Percentiles rank a stretch among this genome's conserved stretches.
These are phyloP conservation scores for Tenualosa thibaudeaui DNA, from an alignment of 2,797 vertebrate species.

Conservation along the genomic window DNA sequence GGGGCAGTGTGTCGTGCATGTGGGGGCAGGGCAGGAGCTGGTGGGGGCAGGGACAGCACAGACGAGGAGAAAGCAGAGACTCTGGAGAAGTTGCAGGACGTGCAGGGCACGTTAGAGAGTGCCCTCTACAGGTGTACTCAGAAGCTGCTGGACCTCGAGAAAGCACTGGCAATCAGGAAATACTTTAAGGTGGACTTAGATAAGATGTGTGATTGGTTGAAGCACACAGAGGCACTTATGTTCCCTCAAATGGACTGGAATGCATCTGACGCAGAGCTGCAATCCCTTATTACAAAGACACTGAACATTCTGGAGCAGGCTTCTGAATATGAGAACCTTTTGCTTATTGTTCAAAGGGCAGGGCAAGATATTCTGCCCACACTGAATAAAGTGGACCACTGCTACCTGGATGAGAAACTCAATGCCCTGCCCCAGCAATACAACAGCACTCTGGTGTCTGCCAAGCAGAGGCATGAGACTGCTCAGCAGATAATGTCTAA, in stretches of 20 bases:
- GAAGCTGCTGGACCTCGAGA: slow-evolving; percentile 86
- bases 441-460: slow-evolving; percentile 81
- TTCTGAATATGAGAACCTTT: slow-evolving; percentile 91
- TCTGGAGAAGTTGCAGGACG: slow-evolving; percentile 82
- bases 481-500: slow-evolving; percentile 85
- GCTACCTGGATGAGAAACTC: slow-evolving; percentile 92
- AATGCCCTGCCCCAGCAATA: slow-evolving; percentile 90
- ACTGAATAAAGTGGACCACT: slow-evolving; percentile 90
- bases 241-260: slow-evolving; percentile 91
- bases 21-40: slow-evolving; percentile 91
- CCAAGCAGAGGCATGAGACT: slow-evolving; percentile 90
- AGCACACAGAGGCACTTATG: slow-evolving; percentile 86
- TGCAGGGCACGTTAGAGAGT: slow-evolving; percentile 84
- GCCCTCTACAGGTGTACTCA: slow-evolving; percentile 85
- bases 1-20: slow-evolving; percentile 83
- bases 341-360: slow-evolving; percentile 88
- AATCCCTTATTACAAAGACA: slow-evolving; percentile 81
- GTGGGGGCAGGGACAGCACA: slow-evolving; percentile 86
- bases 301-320: slow-evolving; percentile 89
- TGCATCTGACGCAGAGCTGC: slow-evolving; percentile 78
- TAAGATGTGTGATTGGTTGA: slow-evolving; percentile 91
- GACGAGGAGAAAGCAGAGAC: slow-evolving; percentile 90
- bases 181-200: slow-evolving; percentile 97
- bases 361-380: slow-evolving; percentile 93
- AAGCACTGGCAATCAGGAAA: slow-evolving; percentile 87